These are phyloP conservation scores for Strigamia maritima DNA, from an alignment of 2,888 invertebrate species.

Conservation along the genomic window DNA sequence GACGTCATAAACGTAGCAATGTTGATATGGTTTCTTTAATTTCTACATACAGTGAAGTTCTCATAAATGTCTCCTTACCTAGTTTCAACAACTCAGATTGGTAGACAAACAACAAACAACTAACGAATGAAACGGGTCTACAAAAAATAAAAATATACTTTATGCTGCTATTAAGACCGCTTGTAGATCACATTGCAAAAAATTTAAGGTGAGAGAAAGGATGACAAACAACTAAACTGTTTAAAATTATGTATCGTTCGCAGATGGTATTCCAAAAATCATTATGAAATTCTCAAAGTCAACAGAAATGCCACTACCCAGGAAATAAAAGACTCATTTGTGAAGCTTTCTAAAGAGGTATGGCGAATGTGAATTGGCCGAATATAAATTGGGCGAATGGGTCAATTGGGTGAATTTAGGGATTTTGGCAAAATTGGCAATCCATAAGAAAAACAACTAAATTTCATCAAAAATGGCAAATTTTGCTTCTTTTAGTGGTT, in stretches of 20 bases:
- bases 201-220: background rate
- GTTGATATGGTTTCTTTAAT: too few species aligned
- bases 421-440: too few species aligned
- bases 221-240: background rate
- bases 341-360: constrained; percentile 74
- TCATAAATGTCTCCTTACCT: too few species aligned
- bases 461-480: too few species aligned
- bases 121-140: background rate
- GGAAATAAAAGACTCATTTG: constrained; percentile 72
- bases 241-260: background rate
- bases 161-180: background rate
- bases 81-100: too few species aligned
- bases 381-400: too few species aligned
- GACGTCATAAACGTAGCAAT: too few species aligned
- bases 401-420: too few species aligned
- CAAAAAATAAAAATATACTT: background rate
- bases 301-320: constrained; percentile 63
- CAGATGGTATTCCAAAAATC: constrained; percentile 53
- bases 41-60: too few species aligned
- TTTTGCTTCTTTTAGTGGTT: too few species aligned
- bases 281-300: constrained; percentile 71
- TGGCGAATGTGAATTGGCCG: too few species aligned
- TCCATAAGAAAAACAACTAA: too few species aligned
- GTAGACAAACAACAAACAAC: background rate
- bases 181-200: background rate